Evolutionary conservation across 64 coral and sea anemone genomes (phyloP), one percentile per base, ranked within the genome.

Genomic region (Montipora cactus): DNA sequence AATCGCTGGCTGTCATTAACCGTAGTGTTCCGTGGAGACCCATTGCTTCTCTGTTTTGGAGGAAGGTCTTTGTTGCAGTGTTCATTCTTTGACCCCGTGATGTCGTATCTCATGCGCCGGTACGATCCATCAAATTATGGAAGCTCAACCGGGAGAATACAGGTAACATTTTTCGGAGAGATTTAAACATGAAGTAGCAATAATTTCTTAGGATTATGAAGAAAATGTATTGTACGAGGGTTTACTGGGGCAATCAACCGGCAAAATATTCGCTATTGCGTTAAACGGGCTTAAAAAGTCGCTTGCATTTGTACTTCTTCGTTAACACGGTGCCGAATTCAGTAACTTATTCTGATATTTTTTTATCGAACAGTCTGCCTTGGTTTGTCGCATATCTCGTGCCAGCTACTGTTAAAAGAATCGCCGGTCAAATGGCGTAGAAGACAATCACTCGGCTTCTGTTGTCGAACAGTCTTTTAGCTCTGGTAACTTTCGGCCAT

Each of bases 61-160:
- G 9, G 64, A 37, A 72, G 2, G 82, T 85, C 70, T 68, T 49
- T 15, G 44, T 22, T 15, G 18, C 4, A 85, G 82, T 50, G 62
- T 71, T 4, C 47, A 18, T 44, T 71, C 49, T 86, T 45, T 16
- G 53, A 59, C 64, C 14, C 62, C 8, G 44, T 72, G 19, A 86
- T 86, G 66, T 86, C 64, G 47, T 86, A 86, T 46, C 66, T 72
- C 45, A 46, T 59, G n/a, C 82, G 82, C 7, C 82, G 82, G 1
- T 71, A 48, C 82, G 82, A 86, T 12, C n/a, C 70, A 19, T 64
- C 82, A 46, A 86, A 66, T 15, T 49, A 86, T 86, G 82, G 82
- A 49, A 12, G 37, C 15, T 44, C 62, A 25, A 47, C 81, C 18
- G 57, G 22, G 18, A 66, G 82, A 86, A 71, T 44, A n/a, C 82